Evolutionary conservation across 2,113 vertebrate species (phyloP).

Genomic region (Callionymus lyra): DNA sequence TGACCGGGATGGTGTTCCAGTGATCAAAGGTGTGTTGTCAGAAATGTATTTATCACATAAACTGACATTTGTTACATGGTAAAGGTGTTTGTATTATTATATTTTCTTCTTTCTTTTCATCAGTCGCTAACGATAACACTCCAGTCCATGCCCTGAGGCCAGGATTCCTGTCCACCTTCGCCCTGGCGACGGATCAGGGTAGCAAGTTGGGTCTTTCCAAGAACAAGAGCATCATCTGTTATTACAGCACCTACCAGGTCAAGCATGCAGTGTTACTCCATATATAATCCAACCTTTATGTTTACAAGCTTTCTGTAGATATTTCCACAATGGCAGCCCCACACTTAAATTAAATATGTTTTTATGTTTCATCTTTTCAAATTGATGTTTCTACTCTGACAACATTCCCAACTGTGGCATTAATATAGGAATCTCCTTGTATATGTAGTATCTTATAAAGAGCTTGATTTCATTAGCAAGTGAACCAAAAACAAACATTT

Average conservation of each 20-base stretch:
- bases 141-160: constrained; percentile 90
- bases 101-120: background rate
- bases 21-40: constrained; percentile 83
- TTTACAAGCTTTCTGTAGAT: no score
- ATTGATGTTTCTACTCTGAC: no score
- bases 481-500: no score
- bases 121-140: constrained; percentile 94
- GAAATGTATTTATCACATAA: no score
- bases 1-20: constrained; percentile 91
- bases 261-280: background rate
- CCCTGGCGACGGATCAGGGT: constrained; percentile 94
- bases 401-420: no score
- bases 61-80: background rate
- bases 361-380: no score
- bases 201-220: constrained; percentile 97
- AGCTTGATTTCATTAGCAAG: no score
- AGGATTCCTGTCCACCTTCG: constrained; percentile 91
- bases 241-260: constrained; percentile 96
- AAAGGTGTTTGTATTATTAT: background rate
- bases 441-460: no score
- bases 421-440: no score
- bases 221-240: constrained; percentile 99
- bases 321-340: no score
- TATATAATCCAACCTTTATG: no score
- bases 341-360: no score